Conservation (phyloP, 1,140 invertebrate species). For the Drosophila tsacasi region DNA sequence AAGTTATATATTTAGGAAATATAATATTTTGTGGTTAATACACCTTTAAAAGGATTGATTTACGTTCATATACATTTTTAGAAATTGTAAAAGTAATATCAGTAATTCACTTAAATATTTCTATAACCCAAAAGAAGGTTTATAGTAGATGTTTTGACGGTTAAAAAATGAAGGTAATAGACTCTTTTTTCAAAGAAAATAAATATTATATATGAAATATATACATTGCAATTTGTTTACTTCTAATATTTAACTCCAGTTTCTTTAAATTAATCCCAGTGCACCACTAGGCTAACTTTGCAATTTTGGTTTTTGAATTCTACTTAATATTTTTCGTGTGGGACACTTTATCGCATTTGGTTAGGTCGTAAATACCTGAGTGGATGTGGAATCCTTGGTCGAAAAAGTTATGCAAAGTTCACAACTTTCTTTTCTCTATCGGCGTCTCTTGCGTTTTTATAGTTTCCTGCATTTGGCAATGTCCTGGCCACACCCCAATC, state of each 20-base stretch:
- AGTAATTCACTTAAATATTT: neutral
- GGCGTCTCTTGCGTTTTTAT: conserved; percentile 38
- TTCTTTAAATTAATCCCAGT: neutral
- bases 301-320: conserved; percentile 26
- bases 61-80: too few relatives aligned
- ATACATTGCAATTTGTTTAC: too few relatives aligned
- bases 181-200: neutral
- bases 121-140: neutral
- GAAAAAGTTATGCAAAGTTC: conserved; percentile 55
- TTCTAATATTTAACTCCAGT: neutral
- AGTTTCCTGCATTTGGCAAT: conserved; percentile 52
- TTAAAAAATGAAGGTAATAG: fast-evolving
- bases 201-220: too few relatives aligned
- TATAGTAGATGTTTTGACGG: too few relatives aligned
- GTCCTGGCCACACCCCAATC: conserved; percentile 25
- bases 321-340: conserved; percentile 36
- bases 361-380: conserved; percentile 72
- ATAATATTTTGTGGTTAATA: too few relatives aligned
- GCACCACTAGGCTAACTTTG: conserved; percentile 32
- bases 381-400: conserved; percentile 52
- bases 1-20: too few relatives aligned
- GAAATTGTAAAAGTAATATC: neutral
- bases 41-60: too few relatives aligned
- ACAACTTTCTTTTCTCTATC: conserved; percentile 48
- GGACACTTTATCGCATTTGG: conserved; percentile 62